phyloP scores from a whole-genome alignment of 1,140 invertebrate species.

The Dreissena polymorpha region DNA sequence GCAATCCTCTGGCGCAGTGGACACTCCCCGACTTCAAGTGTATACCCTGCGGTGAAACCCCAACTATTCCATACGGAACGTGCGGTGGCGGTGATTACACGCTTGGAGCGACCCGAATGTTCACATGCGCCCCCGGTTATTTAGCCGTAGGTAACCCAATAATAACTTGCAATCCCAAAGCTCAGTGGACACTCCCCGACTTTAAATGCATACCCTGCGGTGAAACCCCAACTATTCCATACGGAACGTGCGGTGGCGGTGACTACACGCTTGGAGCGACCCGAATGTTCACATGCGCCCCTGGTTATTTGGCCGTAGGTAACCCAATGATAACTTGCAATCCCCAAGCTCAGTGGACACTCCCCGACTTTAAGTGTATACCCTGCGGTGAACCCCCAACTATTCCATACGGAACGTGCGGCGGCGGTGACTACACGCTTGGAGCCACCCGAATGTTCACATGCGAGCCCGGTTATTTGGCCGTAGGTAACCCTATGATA shows the following conservation, averaged over 20 bases:
- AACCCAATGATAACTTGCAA: neutral
- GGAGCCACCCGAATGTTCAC: neutral
- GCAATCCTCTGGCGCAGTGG: neutral
- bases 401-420: conserved; percentile 3
- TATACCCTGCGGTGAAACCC: neutral
- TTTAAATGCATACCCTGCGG: conserved; percentile 17
- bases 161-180: conserved; percentile 1
- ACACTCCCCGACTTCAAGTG: conserved; percentile 12
- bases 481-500: conserved; percentile 3
- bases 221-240: conserved; percentile 1
- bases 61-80: neutral
- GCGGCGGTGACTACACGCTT: conserved; percentile 2
- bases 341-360: conserved; percentile 17
- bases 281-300: neutral
- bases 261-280: conserved; percentile 6
- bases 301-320: neutral
- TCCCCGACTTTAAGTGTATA: conserved; percentile 7
- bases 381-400: conserved; percentile 9
- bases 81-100: conserved; percentile 4
- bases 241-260: conserved; percentile 4
- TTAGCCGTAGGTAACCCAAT: neutral
- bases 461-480: neutral
- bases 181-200: conserved; percentile 1
- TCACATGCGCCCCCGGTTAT: neutral
- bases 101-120: neutral